Base-by-base conservation (phyloP, 37 sponge, comb jelly and placozoan species). In the Diacarnus erythraeanus region DNA sequence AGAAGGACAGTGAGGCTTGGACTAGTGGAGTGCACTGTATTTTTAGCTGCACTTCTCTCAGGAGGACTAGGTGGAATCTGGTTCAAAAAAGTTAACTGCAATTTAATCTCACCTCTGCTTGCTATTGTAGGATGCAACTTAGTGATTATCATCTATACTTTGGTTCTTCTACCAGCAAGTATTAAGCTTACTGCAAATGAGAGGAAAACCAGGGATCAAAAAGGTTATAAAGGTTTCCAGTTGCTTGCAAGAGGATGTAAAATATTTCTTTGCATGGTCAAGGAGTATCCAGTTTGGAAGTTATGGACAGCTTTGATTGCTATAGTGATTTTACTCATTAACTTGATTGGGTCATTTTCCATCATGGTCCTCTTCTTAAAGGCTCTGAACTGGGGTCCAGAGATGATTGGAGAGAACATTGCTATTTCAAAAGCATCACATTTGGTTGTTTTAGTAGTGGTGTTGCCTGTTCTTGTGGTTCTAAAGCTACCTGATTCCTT, bases 151-250 rank as follows among this genome's bases (percentile, higher is more conserved):
- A 5, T 81, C 21, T 90, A 84, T 51, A 64, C 63, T 17, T 6
- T 82, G 20, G 3, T 90, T 31, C 66, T 79, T 30, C 70, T 90
- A 12, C 86, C 86, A 3, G 91, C 85, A 34, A 74, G 80, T 5
- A n/a, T n/a, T n/a, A n/a, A n/a, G n/a, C 44, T 87, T 8, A 58
- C 30, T 20, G 15, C 40, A 1, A 17, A 68, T 0, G 58, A 69
- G 58, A 75, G 76, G 41, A 30, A 26, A 1, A 37, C 23, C 17
- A 59, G 38, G 33, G 34, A 39, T 8, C 0, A 27, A 37, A 42
- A n/a, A 2, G 35, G 47, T 0, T 65, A 38, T 15, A 57, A 30
- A 1, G 64, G 77, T 0, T 31, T 75, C 3, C 33, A 57, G 25
- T 22, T 56, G 35, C 69, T 74, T 15, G 15, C 68, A 1, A 21